Conservation (phyloP, 2,113 vertebrate genomes). For the Siniperca knerii region DNA sequence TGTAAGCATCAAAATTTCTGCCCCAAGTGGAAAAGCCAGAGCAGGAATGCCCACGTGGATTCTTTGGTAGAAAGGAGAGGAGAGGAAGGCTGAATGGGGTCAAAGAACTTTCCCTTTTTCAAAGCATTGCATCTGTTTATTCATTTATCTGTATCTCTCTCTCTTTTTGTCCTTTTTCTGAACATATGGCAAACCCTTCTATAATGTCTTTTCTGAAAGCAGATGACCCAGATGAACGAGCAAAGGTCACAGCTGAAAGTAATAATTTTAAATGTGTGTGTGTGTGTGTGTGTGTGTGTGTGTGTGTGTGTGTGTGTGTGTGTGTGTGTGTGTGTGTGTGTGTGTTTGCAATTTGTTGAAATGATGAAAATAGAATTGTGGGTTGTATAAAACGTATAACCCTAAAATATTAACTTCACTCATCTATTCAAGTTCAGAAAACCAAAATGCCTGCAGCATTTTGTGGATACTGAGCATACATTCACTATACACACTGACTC, state of each 20-base stretch:
- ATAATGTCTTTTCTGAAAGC: slow-evolving; percentile 14
- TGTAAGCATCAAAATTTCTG: slow-evolving; percentile 33
- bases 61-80: not conserved
- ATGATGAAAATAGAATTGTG: slow-evolving; percentile 8
- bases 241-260: slow-evolving; percentile 31
- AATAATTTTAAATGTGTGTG: slow-evolving; percentile 12
- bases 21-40: slow-evolving; percentile 1
- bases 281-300: not conserved
- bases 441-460: not conserved
- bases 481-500: not conserved
- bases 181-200: slow-evolving; percentile 18
- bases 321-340: not conserved
- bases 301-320: not conserved
- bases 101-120: not conserved
- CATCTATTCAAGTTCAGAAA: slow-evolving; percentile 25
- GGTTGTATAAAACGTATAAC: not conserved
- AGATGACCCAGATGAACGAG: slow-evolving; percentile 38
- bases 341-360: slow-evolving; percentile 11
- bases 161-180: not conserved
- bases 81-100: not conserved
- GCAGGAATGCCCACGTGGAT: not conserved
- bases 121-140: not conserved
- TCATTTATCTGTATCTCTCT: not conserved
- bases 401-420: slow-evolving; percentile 13
- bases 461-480: not conserved